These are phyloP conservation scores for Caenorhabditis wallacei DNA, from an alignment of 2,888 invertebrate species.

Conservation along the genomic window DNA sequence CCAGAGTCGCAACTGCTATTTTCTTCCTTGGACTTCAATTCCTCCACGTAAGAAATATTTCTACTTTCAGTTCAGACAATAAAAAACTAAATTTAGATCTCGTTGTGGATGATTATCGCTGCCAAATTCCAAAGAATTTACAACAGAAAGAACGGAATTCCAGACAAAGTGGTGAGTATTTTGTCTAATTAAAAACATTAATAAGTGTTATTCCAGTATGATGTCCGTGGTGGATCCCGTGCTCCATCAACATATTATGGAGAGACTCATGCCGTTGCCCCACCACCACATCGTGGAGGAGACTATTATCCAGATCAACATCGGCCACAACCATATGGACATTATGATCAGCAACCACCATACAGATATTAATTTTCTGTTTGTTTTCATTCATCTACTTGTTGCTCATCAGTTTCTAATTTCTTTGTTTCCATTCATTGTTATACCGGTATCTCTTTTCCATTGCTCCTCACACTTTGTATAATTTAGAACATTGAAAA, in stretches of 20 bases:
- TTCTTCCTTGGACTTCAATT: constrained; percentile 83
- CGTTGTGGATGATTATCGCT: constrained; percentile 80
- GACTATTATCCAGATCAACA: constrained; percentile 59
- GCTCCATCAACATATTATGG: constrained; percentile 66
- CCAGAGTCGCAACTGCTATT: constrained; percentile 82
- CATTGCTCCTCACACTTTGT: constrained; percentile 41
- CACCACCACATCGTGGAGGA: constrained; percentile 45
- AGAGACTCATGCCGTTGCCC: constrained; percentile 59
- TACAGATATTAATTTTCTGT: constrained; percentile 46
- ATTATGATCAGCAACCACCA: constrained; percentile 57
- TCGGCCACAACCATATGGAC: constrained; percentile 36
- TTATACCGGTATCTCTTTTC: constrained; percentile 41
- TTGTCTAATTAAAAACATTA: neutral
- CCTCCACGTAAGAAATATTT: constrained; percentile 76
- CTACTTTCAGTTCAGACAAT: neutral
- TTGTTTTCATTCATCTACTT: neutral
- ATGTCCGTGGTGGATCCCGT: constrained; percentile 61
- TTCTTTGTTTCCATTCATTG: constrained; percentile 8
- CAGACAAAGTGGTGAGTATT: constrained; percentile 61
- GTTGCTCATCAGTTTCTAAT: constrained; percentile 8
- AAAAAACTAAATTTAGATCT: constrained; percentile 76
- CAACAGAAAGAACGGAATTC: constrained; percentile 76
- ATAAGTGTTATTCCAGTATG: constrained; percentile 48
- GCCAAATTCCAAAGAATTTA: constrained; percentile 83
- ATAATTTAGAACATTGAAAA: constrained; percentile 9